Evolutionary conservation across 2,113 vertebrate species (phyloP).

Genomic region (Peromyscus maniculatus): DNA sequence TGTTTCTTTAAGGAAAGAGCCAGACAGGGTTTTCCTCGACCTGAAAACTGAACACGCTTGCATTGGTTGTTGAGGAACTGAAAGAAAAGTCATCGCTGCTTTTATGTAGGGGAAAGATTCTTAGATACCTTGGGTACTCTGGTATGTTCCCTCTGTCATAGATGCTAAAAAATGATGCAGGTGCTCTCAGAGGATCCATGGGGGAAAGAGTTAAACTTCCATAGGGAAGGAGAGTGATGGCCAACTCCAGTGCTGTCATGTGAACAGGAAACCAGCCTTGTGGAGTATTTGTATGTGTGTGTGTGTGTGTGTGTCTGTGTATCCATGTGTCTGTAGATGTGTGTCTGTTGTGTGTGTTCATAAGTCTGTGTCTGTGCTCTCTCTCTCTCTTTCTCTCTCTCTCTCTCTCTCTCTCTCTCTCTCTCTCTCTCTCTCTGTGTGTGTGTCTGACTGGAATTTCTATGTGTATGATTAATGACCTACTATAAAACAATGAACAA

Average conservation of each 20-base stretch:
- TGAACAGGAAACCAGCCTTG: neutral
- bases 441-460: neutral
- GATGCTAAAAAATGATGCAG: neutral
- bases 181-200: neutral
- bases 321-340: too few relatives aligned
- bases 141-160: neutral
- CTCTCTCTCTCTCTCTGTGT: neutral
- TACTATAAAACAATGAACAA: neutral
- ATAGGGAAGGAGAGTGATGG: neutral
- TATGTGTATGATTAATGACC: neutral
- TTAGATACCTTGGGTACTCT: neutral
- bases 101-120: neutral
- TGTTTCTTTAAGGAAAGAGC: neutral
- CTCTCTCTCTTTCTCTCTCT: neutral
- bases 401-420: too few relatives aligned
- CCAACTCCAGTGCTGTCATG: neutral
- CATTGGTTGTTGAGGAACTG: neutral
- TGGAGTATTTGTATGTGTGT: conserved; percentile 3
- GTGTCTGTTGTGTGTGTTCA: neutral
- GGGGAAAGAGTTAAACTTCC: neutral
- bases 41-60: neutral
- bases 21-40: neutral
- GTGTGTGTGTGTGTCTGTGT: neutral
- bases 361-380: neutral
- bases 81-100: neutral